A percentile compares a stretch with the other conserved stretches of the same genome.
Evolutionary conservation across 1,140 invertebrate species (phyloP).

Genomic region (Eueides isabella): DNA sequence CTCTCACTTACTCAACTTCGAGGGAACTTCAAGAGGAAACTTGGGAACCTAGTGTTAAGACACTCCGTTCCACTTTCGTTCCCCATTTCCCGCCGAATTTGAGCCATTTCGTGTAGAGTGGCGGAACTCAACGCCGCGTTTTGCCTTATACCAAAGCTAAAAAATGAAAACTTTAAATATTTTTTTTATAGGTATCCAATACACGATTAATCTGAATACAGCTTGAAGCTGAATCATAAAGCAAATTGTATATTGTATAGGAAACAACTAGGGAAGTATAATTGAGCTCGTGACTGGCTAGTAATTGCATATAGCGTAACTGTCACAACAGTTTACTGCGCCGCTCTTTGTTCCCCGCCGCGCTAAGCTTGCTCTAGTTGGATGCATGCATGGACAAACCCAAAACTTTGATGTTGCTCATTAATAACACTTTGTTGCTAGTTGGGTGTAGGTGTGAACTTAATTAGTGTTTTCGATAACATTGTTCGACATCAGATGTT

Average conservation of each 20-base stretch:
- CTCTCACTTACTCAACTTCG: too few relatives aligned
- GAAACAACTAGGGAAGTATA: constrained; percentile 8
- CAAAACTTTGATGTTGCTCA: constrained; percentile 5
- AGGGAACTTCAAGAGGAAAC: too few relatives aligned
- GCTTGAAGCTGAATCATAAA: too few relatives aligned
- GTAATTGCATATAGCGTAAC: constrained; percentile 45
- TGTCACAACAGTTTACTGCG: constrained; percentile 45
- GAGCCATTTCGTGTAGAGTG: too few relatives aligned
- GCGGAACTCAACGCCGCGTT: too few relatives aligned
- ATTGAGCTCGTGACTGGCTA: constrained; percentile 23
- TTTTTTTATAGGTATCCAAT: too few relatives aligned
- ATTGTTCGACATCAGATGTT: neutral
- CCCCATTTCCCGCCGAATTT: too few relatives aligned
- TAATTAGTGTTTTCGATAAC: neutral
- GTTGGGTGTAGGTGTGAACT: neutral
- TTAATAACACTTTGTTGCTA: neutral
- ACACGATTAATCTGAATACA: too few relatives aligned
- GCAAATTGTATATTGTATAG: neutral
- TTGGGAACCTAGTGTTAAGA: too few relatives aligned
- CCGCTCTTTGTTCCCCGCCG: constrained; percentile 26
- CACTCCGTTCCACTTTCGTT: too few relatives aligned
- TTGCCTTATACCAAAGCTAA: too few relatives aligned
- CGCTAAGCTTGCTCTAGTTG: constrained; percentile 12
- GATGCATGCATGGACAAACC: constrained; percentile 4
- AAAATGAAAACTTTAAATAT: too few relatives aligned